Conservation (phyloP, 2,113 vertebrate genomes). For the Tupaia tana region DNA sequence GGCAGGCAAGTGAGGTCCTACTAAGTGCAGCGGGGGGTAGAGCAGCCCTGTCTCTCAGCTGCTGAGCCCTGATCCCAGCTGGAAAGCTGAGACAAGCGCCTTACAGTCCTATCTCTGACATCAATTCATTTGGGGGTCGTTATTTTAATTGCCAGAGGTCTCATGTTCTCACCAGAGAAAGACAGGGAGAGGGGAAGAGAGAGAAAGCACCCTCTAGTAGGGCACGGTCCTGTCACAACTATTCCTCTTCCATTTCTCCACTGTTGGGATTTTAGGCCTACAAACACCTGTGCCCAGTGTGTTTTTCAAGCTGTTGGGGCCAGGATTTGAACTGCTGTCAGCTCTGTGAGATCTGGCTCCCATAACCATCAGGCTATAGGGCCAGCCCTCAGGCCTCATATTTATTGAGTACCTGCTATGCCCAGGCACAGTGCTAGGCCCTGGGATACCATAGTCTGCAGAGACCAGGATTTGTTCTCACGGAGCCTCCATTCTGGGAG, state of each 20-base stretch:
- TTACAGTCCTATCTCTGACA: not conserved
- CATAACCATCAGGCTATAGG: no score
- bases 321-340: no score
- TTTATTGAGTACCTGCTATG: not conserved
- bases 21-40: not conserved
- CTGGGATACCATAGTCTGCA: not conserved
- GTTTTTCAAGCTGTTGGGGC: no score
- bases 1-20: not conserved
- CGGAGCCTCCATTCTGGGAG: not conserved
- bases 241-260: no score
- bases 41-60: not conserved
- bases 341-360: no score
- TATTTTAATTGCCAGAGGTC: no score
- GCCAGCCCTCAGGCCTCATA: rapidly evolving
- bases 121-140: not conserved
- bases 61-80: not conserved
- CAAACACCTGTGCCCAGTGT: no score
- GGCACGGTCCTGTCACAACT: no score
- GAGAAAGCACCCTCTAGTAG: no score
- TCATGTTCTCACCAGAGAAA: no score
- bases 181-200: no score
- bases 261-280: no score
- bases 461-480: not conserved
- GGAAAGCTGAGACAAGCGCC: not conserved
- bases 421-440: not conserved